Evolutionary conservation across 2,888 invertebrate species (phyloP).

Genomic region (Scaptomyza parva): DNA sequence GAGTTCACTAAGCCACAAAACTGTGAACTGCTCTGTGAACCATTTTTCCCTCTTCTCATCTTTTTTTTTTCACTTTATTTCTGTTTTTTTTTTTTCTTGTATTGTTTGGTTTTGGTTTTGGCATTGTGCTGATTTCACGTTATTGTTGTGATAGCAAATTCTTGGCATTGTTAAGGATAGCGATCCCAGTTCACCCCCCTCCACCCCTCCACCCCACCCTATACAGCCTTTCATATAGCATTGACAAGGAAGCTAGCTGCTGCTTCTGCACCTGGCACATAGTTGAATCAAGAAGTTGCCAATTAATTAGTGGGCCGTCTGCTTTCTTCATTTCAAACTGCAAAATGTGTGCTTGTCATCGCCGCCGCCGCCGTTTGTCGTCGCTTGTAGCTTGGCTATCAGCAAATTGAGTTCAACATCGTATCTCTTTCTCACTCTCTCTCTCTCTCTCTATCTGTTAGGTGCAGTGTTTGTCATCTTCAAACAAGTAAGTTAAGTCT

Average conservation of each 20-base stretch:
- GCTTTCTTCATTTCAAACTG: background rate
- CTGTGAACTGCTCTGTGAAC: background rate
- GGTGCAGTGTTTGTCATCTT: background rate
- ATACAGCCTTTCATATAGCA: background rate
- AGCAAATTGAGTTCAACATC: background rate
- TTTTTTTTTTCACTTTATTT: background rate
- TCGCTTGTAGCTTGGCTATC: background rate
- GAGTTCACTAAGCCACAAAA: conserved; percentile 5
- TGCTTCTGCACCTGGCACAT: conserved; percentile 13
- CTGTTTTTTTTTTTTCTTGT: background rate
- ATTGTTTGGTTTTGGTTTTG: conserved; percentile 4
- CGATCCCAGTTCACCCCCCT: background rate
- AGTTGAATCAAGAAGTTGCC: conserved; percentile 13
- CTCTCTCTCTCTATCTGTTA: too few species aligned
- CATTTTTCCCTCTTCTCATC: conserved; percentile 1
- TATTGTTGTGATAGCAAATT: conserved; percentile 34
- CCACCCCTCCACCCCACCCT: too few species aligned
- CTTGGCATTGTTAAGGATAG: conserved; percentile 23
- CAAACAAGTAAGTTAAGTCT: background rate
- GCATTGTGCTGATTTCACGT: conserved; percentile 26
- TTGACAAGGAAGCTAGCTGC: background rate
- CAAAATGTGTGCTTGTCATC: background rate
- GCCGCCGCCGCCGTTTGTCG: too few species aligned
- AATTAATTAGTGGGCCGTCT: conserved; percentile 16
- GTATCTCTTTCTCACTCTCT: background rate